Base-by-base conservation (phyloP, 2,888 invertebrate species). In the Eulithis prunata region DNA sequence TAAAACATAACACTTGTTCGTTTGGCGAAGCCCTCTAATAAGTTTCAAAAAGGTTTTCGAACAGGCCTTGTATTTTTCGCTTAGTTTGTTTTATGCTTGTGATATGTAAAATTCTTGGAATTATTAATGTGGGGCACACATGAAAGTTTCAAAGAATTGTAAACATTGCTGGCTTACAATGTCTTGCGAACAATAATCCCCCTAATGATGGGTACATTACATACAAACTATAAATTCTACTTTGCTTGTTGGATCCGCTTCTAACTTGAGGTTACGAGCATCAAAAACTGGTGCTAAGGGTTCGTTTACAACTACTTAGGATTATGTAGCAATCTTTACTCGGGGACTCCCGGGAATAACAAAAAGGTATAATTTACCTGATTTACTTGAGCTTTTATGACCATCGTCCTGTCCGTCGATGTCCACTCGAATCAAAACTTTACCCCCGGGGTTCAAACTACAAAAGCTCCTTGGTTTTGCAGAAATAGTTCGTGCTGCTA, bases 381-480 rank as follows among this genome's bases (percentile, higher is more conserved):
- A 14, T 14, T 14, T 5, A 5, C 5, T 3, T n/a, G 41, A 8
- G 8, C 8, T 12, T 45, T 10, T 11, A 11, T 43, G 4, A 12
- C 46, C 36, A 13, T 46, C 46, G 36, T 36, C 21, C 11, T 32
- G 32, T 6, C 5, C 32, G 1, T 32, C 32, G 2, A 6, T 5
- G 32, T 32, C 32, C 32, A 36, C n/a, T 57, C 14, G 11, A 36
- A 57, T 49, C 38, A 38, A 46, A 36, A 49, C 11, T 10, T 41
- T 11, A 57, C 11, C 36, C 14, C 36, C 14, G 38, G 32, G 36
- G 36, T 11, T 57, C 36, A 36, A 47, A 28, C 32, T 32, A 43
- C n/a, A 45, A 56, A 41, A 41, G 10, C n/a, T 45, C 28, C 8
- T 49, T 6, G 32, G 45, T 57, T 63, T 45, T 62, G 49, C 46